These are phyloP conservation scores for Atta cephalotes DNA, from an alignment of 1,140 invertebrate genomes.

Conservation along the genomic window DNA sequence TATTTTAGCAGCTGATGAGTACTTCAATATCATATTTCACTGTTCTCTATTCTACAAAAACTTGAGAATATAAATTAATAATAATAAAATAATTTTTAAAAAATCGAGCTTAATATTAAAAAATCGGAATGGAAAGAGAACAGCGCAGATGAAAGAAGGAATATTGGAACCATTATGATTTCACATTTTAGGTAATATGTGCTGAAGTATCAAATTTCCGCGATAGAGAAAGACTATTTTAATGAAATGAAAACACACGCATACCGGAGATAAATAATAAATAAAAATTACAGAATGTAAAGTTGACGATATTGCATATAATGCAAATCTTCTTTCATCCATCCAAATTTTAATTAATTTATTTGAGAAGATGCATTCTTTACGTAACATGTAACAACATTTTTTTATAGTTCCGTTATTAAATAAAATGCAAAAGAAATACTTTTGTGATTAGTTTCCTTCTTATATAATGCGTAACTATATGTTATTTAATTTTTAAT, in stretches of 20 bases:
- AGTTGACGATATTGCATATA: neutral
- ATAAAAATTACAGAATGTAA: neutral
- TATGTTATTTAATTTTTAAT: no score
- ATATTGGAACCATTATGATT: neutral
- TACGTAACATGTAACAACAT: neutral
- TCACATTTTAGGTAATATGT: neutral
- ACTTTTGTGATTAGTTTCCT: neutral
- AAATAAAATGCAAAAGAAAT: neutral
- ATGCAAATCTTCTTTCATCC: neutral
- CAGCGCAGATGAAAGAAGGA: neutral
- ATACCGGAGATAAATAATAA: neutral
- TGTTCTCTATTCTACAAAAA: neutral
- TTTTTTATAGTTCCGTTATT: neutral
- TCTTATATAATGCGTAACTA: no score
- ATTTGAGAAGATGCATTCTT: neutral
- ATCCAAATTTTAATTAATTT: neutral
- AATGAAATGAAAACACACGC: neutral
- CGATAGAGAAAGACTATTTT: neutral
- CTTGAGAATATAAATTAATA: neutral
- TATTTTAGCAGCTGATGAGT: constrained; percentile 1
- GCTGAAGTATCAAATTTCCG: neutral
- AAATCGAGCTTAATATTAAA: neutral
- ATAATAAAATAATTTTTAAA: neutral
- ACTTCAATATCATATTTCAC: constrained; percentile 9
- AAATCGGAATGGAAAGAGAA: neutral